Evolutionary conservation across 2,888 invertebrate species (phyloP), one percentile per base, ranked within the genome.

Genomic region (Isoperla grammatica): DNA sequence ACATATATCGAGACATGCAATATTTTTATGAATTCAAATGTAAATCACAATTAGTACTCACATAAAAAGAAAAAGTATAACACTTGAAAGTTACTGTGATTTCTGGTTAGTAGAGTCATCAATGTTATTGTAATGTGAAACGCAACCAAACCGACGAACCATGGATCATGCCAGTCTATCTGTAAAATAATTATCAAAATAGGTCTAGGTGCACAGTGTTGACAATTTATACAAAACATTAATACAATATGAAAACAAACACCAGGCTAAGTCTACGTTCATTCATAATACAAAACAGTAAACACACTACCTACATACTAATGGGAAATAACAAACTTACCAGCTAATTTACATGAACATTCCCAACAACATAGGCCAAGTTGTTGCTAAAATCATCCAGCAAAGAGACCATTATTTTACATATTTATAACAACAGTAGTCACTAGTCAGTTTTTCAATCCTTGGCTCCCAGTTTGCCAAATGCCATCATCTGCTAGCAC

Each of bases 161-260:
- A 92, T 5, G 92, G 91, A 74, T 93, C 93, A 68, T 81, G 80
- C 92, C 92, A 93, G 72, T 93, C 92, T 73, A 93, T 90, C 92
- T 90, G 78, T 70, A 81, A 79, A 64, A 66, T 9, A 5, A 48
- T 13, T 13, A 59, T 13, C 48, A 60, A 56, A 17, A 2, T 48
- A 12, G 37, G 40, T 19, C 8, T 3, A 43, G 43, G 11, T 19
- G 19, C 40, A 23, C 22, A 23, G 43, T 56, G 42, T 29, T 6
- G 29, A 29, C 29, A 29, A 29, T 29, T 29, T 29, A 8, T 29
- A 29, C 29, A 62, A 63, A 59, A 61, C 39, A 55, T 9, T 39
- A 20, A 49, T n/a, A 15, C 13, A 56, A 60, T 9, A 23, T 15
- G 39, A 13, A 49, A 15, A 29, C 11, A 43, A 49, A 42, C 13